Base-by-base conservation (phyloP, 2,888 invertebrate species). In the Leptogaster cylindrica region DNA sequence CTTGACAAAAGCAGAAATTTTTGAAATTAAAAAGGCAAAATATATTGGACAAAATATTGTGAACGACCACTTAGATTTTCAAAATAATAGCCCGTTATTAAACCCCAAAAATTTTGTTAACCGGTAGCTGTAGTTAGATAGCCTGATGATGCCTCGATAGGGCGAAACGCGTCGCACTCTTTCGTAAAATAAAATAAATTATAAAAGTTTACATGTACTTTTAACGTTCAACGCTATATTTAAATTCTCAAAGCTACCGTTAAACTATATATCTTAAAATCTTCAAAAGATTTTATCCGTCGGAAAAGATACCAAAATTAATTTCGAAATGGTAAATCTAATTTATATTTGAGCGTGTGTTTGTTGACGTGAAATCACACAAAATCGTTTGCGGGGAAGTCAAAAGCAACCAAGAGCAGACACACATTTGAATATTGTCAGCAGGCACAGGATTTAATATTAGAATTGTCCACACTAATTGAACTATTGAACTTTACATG, bases 261-360 rank as follows among this genome's bases (percentile, higher is more conserved):
- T 46, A 46, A 46, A 46, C 46, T 46, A 46, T 23, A 36, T 55
- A 46, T 46, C 25, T 46, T 46, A 46, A 46, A 46, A 46, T n/a
- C 46, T 46, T 46, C 46, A 8, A 16, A 46, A 25, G 23, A 20
- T 46, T 46, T 18, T 12, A 16, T 46, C 23, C 46, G 55, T 36
- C 36, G 18, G 55, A 16, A 55, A 31, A 48, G 48, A 48, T 23
- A 18, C 20, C 20, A n/a, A n/a, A 48, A 23, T 27, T 12, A 28
- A 31, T 31, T 20, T 5, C 27, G 27, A 20, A 33, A 55, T 55
- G 51, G 51, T 51, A 51, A 51, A 51, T 55, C 55, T 36, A 55
- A 33, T 55, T 55, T 31, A n/a, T n/a, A 33, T 28, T 36, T 16
- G 33, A 18, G 36, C 55, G 33, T 33, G 31, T 31, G 33, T 18